Evolutionary conservation across 2,797 vertebrate species (phyloP), one percentile per base, ranked within the genome.

Genomic region (Tolypeutes matacus): DNA sequence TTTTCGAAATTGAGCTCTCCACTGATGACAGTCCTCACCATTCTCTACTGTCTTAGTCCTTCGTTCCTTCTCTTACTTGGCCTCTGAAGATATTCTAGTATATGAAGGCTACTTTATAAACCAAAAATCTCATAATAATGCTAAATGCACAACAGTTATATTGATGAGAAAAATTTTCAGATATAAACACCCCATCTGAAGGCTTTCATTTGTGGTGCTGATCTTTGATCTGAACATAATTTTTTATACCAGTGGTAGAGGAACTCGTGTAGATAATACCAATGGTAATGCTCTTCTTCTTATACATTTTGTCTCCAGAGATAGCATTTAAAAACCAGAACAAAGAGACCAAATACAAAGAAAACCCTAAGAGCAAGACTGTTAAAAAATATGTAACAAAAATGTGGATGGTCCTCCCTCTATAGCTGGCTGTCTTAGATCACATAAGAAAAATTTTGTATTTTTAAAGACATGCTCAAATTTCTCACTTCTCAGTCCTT

Each of bases 321-420:
- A 84, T 12, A 83, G 64, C 60, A 87, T 51, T 85, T 80, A 65
- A 92, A 95, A 85, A 72, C 62, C n/a, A 83, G 49, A 91, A 86
- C 0, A 13, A 10, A 27, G 58, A 89, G 84, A 46, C 12, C 67
- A 73, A 69, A 83, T 18, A 56, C 36, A 94, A 49, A 89, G 36
- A 89, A 81, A 93, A 39, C 20, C 23, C 34, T 39, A 75, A 92
- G n/a, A 75, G 34, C 53, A 76, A 81, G 49, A 78, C 39, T 42
- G 25, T 56, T 31, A 81, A 77, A 90, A 65, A 65, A 36, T 29
- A 23, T n/a, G 7, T 75, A 91, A 94, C 29, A 77, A 84, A 91
- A 84, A 87, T 20, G 5, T 75, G 25, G 58, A 82, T 69, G 91
- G 21, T 65, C 46, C 72, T 72, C 21, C 21, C 42, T 20, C 36